These are phyloP conservation scores for Sminthurinus aureus DNA, from an alignment of 2,888 invertebrate species.

Conservation along the genomic window DNA sequence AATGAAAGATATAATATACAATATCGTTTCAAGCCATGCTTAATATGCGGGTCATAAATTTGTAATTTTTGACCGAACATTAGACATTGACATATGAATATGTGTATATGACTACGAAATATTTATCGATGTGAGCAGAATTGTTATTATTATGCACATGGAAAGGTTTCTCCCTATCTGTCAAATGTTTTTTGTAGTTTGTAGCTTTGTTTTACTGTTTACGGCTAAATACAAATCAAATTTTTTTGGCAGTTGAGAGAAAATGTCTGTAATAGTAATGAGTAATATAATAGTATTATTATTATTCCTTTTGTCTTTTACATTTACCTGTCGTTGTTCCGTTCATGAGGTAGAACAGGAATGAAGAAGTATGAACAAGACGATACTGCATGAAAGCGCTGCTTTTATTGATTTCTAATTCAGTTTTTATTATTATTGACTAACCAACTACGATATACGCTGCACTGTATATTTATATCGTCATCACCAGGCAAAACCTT, in stretches of 20 bases:
- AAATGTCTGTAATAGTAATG: neutral
- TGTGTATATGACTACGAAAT: neutral
- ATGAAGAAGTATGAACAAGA: neutral
- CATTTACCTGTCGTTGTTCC: too few species aligned
- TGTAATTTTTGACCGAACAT: neutral
- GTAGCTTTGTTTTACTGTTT: too few species aligned
- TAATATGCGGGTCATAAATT: neutral
- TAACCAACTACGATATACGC: too few species aligned
- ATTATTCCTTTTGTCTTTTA: neutral
- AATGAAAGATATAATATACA: neutral
- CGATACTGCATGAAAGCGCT: neutral
- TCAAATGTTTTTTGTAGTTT: too few species aligned
- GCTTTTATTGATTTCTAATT: neutral
- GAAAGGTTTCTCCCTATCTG: neutral
- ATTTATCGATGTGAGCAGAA: neutral
- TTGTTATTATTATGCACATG: neutral
- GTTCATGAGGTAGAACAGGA: neutral
- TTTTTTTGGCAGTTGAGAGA: neutral
- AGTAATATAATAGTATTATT: neutral
- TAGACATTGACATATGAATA: neutral
- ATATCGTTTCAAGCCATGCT: neutral
- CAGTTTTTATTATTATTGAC: neutral
- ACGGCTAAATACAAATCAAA: too few species aligned
- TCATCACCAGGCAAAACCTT: too few species aligned
- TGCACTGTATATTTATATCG: too few species aligned